Percentiles rank a stretch among this genome's conserved stretches.
Evolutionary conservation across 2,113 vertebrate genomes (phyloP).

Genomic region (Bambusicola thoracicus): DNA sequence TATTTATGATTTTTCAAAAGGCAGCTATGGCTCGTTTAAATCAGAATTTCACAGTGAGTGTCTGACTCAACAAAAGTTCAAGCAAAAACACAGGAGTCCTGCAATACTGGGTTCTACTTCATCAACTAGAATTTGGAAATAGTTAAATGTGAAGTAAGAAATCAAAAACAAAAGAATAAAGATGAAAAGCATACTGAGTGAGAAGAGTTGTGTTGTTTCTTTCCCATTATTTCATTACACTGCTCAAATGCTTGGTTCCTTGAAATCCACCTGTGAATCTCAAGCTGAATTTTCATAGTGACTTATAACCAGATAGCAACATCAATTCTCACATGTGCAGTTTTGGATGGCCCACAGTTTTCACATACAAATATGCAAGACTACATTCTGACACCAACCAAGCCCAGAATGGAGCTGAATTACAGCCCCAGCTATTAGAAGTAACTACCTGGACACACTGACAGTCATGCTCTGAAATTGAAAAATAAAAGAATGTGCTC

Average conservation of each 20-base stretch:
- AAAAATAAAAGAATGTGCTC: not conserved
- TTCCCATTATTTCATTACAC: not conserved
- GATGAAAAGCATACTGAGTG: not conserved
- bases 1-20: not conserved
- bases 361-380: not conserved
- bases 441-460: not conserved
- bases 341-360: not conserved
- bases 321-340: not conserved
- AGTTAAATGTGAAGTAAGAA: not conserved
- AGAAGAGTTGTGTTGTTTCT: not conserved
- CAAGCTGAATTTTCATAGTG: not conserved
- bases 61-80: not conserved
- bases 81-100: not conserved
- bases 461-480: not conserved
- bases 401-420: not conserved
- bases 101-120: not conserved
- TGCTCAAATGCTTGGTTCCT: not conserved
- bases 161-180: not conserved
- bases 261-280: not conserved
- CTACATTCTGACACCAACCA: not conserved
- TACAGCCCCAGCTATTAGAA: not conserved
- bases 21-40: not conserved
- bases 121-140: not conserved
- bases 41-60: not conserved
- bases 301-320: not conserved